Evolutionary conservation across 1,140 invertebrate species (phyloP).

Genomic region (Hermetia illucens): DNA sequence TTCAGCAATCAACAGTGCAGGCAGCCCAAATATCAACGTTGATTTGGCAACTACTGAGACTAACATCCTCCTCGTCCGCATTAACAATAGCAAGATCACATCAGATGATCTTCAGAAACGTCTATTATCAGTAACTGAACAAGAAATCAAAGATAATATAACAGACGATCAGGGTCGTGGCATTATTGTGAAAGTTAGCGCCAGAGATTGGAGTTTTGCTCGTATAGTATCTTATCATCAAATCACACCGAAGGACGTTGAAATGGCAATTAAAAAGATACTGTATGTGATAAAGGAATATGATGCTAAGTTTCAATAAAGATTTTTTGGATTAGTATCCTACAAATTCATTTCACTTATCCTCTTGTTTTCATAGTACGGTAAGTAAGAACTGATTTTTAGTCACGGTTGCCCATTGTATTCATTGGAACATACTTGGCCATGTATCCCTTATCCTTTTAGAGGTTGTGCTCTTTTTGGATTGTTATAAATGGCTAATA

Average conservation of each 20-base stretch:
- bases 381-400: too few species aligned
- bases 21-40: slow-evolving; percentile 41
- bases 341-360: too few species aligned
- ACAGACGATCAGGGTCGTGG: slow-evolving; percentile 30
- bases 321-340: too few species aligned
- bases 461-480: too few species aligned
- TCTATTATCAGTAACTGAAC: slow-evolving; percentile 37
- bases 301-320: slow-evolving; percentile 23
- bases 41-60: slow-evolving; percentile 52
- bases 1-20: slow-evolving; percentile 43
- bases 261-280: slow-evolving; percentile 48
- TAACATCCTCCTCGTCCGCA: slow-evolving; percentile 62
- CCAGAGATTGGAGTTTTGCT: slow-evolving; percentile 35
- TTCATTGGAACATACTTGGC: too few species aligned
- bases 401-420: too few species aligned
- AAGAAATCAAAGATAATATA: slow-evolving; percentile 36
- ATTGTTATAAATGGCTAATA: too few species aligned
- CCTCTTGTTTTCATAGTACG: too few species aligned
- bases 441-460: too few species aligned
- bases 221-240: slow-evolving; percentile 55
- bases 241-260: slow-evolving; percentile 43
- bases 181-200: slow-evolving; percentile 40
- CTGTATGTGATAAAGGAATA: slow-evolving; percentile 41
- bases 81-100: slow-evolving; percentile 34
- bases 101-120: slow-evolving; percentile 41